Conservation (phyloP, 1,140 invertebrate genomes). For the Centruroides vittatus region DNA sequence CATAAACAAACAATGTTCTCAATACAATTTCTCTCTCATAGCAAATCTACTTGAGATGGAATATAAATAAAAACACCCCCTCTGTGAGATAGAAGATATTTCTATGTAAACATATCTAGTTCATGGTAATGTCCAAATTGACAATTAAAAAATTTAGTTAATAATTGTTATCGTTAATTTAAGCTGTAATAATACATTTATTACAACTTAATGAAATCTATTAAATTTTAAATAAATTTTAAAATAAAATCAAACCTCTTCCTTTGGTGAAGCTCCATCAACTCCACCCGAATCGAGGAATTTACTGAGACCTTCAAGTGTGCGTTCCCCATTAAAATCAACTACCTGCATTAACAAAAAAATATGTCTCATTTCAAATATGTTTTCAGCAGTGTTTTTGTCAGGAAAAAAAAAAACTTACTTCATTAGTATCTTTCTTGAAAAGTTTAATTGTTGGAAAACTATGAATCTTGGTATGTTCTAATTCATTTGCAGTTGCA, state of each 20-base stretch:
- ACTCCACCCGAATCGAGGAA: constrained; percentile 70
- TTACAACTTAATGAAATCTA: too few species aligned
- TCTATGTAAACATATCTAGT: too few species aligned
- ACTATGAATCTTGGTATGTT: constrained; percentile 78
- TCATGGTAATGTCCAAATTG: too few species aligned
- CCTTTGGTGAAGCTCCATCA: constrained; percentile 41
- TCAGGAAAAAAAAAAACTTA: constrained; percentile 19
- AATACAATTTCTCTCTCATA: too few species aligned
- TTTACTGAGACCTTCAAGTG: constrained; percentile 77
- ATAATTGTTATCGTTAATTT: too few species aligned
- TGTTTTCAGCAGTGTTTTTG: not conserved
- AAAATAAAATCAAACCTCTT: constrained; percentile 34
- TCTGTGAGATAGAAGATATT: too few species aligned
- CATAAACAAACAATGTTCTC: too few species aligned
- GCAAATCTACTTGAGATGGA: too few species aligned
- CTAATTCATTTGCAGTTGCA: constrained; percentile 88
- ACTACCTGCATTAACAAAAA: constrained; percentile 40
- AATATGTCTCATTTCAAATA: not conserved
- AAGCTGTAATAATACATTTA: too few species aligned
- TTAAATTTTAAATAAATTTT: too few species aligned
- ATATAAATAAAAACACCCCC: too few species aligned
- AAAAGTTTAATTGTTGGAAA: constrained; percentile 95
- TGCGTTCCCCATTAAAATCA: constrained; percentile 88
- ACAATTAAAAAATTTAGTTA: too few species aligned
- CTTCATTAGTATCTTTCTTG: constrained; percentile 74